Evolutionary conservation across 1,140 invertebrate genomes (phyloP).

Genomic region (Drosophila nikananu): DNA sequence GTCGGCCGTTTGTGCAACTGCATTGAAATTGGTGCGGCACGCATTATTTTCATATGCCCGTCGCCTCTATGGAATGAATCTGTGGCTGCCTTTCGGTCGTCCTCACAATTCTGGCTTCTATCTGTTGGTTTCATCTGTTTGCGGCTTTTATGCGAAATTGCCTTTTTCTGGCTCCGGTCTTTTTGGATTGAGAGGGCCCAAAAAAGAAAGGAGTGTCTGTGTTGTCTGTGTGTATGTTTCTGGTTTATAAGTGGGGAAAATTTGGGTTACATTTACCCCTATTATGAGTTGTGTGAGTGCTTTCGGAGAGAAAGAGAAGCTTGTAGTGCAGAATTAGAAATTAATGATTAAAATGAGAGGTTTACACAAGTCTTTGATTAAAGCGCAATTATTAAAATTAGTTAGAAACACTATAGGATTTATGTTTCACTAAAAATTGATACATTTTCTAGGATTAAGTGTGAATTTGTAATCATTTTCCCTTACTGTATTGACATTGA

Average conservation of each 20-base stretch:
- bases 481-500: not conserved
- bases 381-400: not conserved
- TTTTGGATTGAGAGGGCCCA: not conserved
- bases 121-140: constrained; percentile 72
- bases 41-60: constrained; percentile 77
- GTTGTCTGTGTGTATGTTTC: constrained; percentile 29
- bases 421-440: no score
- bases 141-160: constrained; percentile 78
- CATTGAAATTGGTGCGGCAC: constrained; percentile 54
- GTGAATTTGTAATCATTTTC: not conserved
- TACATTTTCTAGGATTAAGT: not conserved
- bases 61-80: constrained; percentile 71
- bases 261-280: constrained; percentile 2
- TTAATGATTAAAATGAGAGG: not conserved
- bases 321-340: not conserved
- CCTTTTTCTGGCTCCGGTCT: constrained; percentile 46
- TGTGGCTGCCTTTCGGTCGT: constrained; percentile 51
- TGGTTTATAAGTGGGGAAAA: constrained; percentile 19
- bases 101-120: constrained; percentile 51
- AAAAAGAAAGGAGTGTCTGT: constrained; percentile 5
- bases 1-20: constrained; percentile 41
- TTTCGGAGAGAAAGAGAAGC: not conserved
- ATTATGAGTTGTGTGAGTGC: constrained; percentile 15
- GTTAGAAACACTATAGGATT: not conserved
- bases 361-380: not conserved